phyloP scores from a whole-genome alignment of 2,113 vertebrate species.

The Centropus unirufus region DNA sequence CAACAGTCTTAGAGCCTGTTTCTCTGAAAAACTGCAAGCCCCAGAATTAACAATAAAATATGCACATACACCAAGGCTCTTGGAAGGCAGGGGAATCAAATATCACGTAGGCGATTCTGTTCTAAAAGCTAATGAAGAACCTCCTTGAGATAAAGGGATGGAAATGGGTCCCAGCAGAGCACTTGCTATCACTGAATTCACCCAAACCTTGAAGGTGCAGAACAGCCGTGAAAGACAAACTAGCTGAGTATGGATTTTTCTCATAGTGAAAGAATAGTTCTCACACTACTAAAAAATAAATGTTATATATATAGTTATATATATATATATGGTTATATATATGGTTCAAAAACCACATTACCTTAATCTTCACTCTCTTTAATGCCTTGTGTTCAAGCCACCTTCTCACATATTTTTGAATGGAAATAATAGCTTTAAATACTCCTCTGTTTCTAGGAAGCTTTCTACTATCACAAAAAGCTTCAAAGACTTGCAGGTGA shows the following conservation, averaged over 20 bases:
- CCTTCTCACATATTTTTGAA: slow-evolving; percentile 25
- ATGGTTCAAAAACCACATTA: background rate
- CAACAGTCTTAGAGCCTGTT: background rate
- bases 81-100: background rate
- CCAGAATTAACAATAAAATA: background rate
- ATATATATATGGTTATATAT: too few relatives aligned
- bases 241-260: accelerated
- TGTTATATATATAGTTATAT: too few relatives aligned
- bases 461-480: background rate
- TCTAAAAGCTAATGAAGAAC: background rate
- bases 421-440: background rate
- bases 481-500: slow-evolving; percentile 43
- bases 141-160: background rate
- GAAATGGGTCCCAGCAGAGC: background rate
- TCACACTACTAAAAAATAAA: background rate
- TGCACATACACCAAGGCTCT: background rate
- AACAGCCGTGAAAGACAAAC: background rate
- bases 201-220: background rate
- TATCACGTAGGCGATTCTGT: background rate
- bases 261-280: background rate
- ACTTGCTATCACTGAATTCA: background rate
- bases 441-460: background rate
- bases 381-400: slow-evolving; percentile 25
- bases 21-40: background rate
- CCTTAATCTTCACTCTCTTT: slow-evolving; percentile 24